phyloP scores from a whole-genome alignment of 1,140 invertebrate genomes.

The Ectropis grisescens region DNA sequence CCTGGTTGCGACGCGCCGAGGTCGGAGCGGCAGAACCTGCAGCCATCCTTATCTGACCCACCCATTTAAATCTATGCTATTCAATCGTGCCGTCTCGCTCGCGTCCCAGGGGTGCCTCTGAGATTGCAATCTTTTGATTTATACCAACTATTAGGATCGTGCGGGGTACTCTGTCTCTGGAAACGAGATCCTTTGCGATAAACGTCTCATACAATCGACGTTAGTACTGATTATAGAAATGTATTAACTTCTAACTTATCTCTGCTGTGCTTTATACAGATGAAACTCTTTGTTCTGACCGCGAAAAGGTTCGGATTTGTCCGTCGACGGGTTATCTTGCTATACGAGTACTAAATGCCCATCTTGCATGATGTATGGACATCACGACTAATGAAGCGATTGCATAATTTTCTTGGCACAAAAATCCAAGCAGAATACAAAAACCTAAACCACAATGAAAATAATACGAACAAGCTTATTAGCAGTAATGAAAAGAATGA shows the following conservation, averaged over 20 bases:
- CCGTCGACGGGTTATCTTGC: too few species aligned
- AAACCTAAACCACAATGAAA: too few species aligned
- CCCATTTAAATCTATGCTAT: conserved; percentile 69
- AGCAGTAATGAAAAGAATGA: too few species aligned
- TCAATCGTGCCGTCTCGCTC: conserved; percentile 67
- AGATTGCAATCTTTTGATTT: conserved; percentile 71
- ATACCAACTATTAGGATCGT: conserved; percentile 68
- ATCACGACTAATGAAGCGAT: too few species aligned
- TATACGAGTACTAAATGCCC: too few species aligned
- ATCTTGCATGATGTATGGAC: too few species aligned
- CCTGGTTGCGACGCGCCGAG: conserved; percentile 33
- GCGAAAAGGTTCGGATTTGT: conserved; percentile 5
- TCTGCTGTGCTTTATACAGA: too few species aligned
- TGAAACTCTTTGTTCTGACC: too few species aligned
- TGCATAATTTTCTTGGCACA: too few species aligned
- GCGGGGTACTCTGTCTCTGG: conserved; percentile 55
- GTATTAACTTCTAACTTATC: conserved; percentile 27
- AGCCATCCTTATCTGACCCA: conserved; percentile 63
- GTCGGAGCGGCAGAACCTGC: conserved; percentile 45
- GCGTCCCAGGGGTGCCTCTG: conserved; percentile 59
- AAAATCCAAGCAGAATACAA: too few species aligned
- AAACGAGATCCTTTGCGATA: conserved; percentile 50
- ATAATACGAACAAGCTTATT: too few species aligned
- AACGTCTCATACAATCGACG: conserved; percentile 46
- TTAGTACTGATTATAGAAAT: conserved; percentile 57